Percentiles rank a stretch among this genome's conserved stretches.
Conservation (phyloP, 2,113 vertebrate species). For the Saccopteryx bilineata region DNA sequence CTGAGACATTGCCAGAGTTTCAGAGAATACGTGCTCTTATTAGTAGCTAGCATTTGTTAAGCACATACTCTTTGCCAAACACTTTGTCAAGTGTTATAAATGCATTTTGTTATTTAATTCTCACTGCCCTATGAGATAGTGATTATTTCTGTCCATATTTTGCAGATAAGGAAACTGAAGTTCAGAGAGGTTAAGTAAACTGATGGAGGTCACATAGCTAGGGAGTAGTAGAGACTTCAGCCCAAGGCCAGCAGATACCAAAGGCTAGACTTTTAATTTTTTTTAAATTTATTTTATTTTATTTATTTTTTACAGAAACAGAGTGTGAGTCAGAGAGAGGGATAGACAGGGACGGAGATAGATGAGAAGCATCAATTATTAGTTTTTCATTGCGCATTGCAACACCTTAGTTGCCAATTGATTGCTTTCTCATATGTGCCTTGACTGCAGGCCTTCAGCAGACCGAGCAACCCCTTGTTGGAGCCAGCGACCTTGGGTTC, state of each 20-base stretch:
- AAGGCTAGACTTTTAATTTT: too few species aligned
- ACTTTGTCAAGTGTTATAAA: background rate
- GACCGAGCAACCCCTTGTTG: too few species aligned
- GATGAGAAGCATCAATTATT: too few species aligned
- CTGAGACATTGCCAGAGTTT: conserved; percentile 43
- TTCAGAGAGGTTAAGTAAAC: conserved; percentile 45
- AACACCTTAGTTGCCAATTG: too few species aligned
- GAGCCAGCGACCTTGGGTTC: too few species aligned
- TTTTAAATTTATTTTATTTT: too few species aligned
- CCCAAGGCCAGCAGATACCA: background rate
- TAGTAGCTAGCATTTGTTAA: conserved; percentile 1
- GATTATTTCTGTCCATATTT: background rate
- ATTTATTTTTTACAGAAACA: too few species aligned
- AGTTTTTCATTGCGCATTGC: too few species aligned
- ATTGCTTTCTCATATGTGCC: too few species aligned
- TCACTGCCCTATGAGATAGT: background rate
- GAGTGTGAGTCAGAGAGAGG: too few species aligned
- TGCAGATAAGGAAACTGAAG: conserved; percentile 18
- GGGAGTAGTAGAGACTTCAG: background rate
- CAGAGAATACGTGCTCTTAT: background rate
- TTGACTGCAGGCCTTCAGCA: too few species aligned
- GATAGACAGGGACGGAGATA: too few species aligned
- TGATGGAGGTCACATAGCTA: background rate
- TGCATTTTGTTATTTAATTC: background rate
- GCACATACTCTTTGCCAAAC: background rate